A percentile compares a stretch with the other conserved stretches of the same genome.
Evolutionary conservation across 2,113 vertebrate genomes (phyloP).

Genomic region (Erpornis zantholeuca): DNA sequence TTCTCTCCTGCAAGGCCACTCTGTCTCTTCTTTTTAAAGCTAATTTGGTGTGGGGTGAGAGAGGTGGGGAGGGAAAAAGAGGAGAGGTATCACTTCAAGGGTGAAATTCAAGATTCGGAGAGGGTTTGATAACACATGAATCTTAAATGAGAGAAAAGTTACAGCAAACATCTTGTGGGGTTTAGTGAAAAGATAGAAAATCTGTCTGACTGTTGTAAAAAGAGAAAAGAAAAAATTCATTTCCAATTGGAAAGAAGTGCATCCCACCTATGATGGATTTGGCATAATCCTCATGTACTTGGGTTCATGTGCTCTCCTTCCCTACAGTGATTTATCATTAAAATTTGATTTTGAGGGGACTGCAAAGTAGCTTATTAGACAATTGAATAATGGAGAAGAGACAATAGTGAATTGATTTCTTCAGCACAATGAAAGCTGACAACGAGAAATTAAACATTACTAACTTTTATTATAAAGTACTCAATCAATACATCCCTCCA

Average conservation of each 20-base stretch:
- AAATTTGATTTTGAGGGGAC: conserved; percentile 8
- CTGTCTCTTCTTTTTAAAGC: not conserved
- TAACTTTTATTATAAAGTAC: conserved; percentile 12
- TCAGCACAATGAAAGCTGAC: conserved; percentile 22
- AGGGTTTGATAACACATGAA: not conserved
- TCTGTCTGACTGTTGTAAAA: not conserved
- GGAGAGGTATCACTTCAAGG: not conserved
- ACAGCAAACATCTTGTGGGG: not conserved
- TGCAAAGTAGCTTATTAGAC: conserved; percentile 41
- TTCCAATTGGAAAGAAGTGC: not conserved
- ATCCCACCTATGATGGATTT: not conserved
- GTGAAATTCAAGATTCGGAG: not conserved
- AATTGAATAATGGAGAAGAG: conserved; percentile 29
- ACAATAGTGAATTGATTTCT: conserved; percentile 47
- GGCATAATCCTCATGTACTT: not conserved
- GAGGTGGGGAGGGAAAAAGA: not conserved
- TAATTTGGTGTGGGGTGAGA: not conserved
- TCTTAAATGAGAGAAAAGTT: not conserved
- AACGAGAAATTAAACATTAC: conserved; percentile 42
- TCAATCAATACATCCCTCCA: not conserved
- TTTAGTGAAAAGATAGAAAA: not conserved
- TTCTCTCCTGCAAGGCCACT: not conserved
- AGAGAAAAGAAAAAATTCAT: not conserved
- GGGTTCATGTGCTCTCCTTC: not conserved
- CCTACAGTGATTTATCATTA: not conserved